These are phyloP conservation scores for Trichacis sp. DNA, from an alignment of 2,888 invertebrate species.

Conservation along the genomic window DNA sequence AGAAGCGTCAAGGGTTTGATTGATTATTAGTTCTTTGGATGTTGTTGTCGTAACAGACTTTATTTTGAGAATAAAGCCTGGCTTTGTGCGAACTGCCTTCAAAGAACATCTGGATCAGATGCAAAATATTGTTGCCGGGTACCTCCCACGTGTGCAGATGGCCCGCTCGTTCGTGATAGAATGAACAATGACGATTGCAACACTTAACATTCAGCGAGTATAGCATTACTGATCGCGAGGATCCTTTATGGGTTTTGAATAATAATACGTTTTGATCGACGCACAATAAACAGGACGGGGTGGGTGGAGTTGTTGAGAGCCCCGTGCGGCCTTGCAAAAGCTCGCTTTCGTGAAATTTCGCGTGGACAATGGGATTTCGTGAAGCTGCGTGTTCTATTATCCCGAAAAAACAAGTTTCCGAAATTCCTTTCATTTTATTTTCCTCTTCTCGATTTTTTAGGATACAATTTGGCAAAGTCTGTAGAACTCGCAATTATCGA, in stretches of 20 bases:
- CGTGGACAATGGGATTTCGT: background rate
- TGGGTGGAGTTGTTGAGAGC: constrained; percentile 35
- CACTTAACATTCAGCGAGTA: constrained; percentile 51
- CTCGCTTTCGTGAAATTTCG: background rate
- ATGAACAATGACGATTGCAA: constrained; percentile 52
- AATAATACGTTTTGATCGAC: constrained; percentile 53
- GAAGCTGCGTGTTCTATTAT: background rate
- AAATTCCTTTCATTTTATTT: too few species aligned
- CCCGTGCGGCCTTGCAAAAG: constrained; percentile 35
- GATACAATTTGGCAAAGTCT: too few species aligned
- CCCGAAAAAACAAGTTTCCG: background rate
- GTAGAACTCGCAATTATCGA: too few species aligned
- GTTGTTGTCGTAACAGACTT: too few species aligned
- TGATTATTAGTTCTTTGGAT: background rate
- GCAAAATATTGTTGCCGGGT: background rate
- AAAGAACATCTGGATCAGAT: constrained; percentile 17
- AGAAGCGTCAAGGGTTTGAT: too few species aligned
- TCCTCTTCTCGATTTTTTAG: too few species aligned
- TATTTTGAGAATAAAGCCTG: too few species aligned
- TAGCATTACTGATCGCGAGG: constrained; percentile 39
- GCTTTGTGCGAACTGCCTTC: constrained; percentile 43
- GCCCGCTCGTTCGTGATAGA: constrained; percentile 37
- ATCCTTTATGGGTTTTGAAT: constrained; percentile 53
- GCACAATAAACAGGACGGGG: constrained; percentile 48
- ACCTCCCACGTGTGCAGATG: constrained; percentile 46